Conservation (phyloP, 2,888 invertebrate species). For the Plutella xylostella region DNA sequence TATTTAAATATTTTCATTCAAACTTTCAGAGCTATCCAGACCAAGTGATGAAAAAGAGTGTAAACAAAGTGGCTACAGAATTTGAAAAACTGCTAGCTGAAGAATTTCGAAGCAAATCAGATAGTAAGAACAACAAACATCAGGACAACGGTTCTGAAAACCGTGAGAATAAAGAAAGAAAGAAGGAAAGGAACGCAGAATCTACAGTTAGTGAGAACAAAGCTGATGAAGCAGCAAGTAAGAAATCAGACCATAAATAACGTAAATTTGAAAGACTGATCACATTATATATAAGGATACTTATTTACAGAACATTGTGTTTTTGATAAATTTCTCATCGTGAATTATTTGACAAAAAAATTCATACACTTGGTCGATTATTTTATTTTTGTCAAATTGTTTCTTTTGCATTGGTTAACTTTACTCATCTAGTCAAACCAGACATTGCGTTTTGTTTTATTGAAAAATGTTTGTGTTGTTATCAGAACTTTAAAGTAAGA, state of each 20-base stretch:
- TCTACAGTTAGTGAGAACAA: slow-evolving; percentile 18
- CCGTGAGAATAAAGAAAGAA: slow-evolving; percentile 26
- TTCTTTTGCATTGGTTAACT: too few relatives aligned
- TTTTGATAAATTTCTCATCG: too few relatives aligned
- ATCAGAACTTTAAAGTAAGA: slow-evolving; percentile 63
- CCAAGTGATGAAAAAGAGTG: slow-evolving; percentile 50
- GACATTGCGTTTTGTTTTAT: not conserved
- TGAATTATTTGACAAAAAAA: not conserved
- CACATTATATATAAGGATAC: too few relatives aligned
- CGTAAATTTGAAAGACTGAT: too few relatives aligned
- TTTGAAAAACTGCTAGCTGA: slow-evolving; percentile 56
- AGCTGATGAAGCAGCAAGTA: slow-evolving; percentile 30
- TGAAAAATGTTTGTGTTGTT: slow-evolving; percentile 61
- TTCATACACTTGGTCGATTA: not conserved
- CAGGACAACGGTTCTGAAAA: slow-evolving; percentile 28
- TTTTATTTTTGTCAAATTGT: not conserved
- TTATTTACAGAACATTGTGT: too few relatives aligned
- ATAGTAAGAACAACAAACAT: slow-evolving; percentile 36
- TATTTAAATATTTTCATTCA: not conserved
- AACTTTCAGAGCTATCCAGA: slow-evolving; percentile 52
- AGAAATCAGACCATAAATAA: slow-evolving; percentile 22
- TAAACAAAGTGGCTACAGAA: slow-evolving; percentile 54
- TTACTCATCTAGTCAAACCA: not conserved
- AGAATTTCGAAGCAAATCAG: slow-evolving; percentile 50
- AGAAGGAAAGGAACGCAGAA: slow-evolving; percentile 35